Base-by-base conservation (phyloP, 1,140 invertebrate genomes). In the Camponotus floridanus region DNA sequence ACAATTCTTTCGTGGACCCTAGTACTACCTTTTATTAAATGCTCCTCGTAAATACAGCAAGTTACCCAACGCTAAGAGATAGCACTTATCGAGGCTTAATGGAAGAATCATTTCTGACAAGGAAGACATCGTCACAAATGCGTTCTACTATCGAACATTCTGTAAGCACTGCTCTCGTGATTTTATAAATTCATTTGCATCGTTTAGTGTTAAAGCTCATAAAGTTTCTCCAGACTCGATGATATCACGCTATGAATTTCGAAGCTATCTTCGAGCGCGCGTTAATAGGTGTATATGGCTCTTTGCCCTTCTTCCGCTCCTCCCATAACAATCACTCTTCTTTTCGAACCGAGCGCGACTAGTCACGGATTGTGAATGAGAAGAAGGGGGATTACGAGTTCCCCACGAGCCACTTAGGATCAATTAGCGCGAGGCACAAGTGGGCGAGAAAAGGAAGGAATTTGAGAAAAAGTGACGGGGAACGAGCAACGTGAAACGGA, bases 391-490 rank as follows among this genome's bases (percentile, higher is more conserved):
- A 15, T 45, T 59, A 73, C 11, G 48, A 39, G 42, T 48, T 80
- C 18, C n/a, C 68, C 59, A 70, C 76, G 55, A 80, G 71, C 76
- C 88, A 90, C 88, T 90, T 90, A 86, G 81, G 89, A 87, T 90
- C 88, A 90, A 90, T 90, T 90, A 90, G 76, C 80, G 59, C 67
- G 73, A 8, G n/a, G 33, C 61, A 88, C 68, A 74, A 85, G 76
- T 59, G 73, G 67, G 65, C 31, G 62, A 62, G 57, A 76, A 86
- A 86, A 67, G 51, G 71, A 68, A 55, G 57, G 48, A 86, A 86
- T 67, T 45, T 11, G 70, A 86, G 64, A 73, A 83, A 70, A 68
- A 70, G 42, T 26, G 64, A 61, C 48, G 48, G 13, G 48, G 45
- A 48, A n/a, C 9, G 42, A 13, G 65, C 39, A 64, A 59, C 42